A percentile compares a stretch with the other conserved stretches of the same genome.
Conservation (phyloP, 2,113 vertebrate genomes). For the Albula glossodonta region DNA sequence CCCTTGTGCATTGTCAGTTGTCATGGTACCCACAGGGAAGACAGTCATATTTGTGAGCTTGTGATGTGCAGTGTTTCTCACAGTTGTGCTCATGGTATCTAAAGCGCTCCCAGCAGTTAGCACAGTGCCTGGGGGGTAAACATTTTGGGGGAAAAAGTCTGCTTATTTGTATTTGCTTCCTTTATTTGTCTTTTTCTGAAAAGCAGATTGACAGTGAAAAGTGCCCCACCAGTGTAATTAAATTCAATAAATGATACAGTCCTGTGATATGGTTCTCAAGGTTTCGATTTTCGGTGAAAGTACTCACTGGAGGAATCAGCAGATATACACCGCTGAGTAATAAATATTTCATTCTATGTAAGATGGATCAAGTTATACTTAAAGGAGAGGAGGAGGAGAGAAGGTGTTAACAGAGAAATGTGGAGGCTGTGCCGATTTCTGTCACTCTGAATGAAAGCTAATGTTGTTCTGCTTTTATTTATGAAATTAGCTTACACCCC, state of each 20-base stretch:
- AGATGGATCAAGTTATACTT: conserved; percentile 43
- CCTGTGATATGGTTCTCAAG: conserved; percentile 41
- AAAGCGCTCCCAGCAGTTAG: neutral
- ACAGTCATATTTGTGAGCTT: neutral
- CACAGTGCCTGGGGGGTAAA: neutral
- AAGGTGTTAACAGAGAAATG: conserved; percentile 5
- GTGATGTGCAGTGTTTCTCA: neutral
- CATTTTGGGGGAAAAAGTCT: conserved; percentile 29
- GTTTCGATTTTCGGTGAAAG: conserved; percentile 51
- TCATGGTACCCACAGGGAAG: neutral
- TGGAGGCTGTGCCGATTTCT: neutral
- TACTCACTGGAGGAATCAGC: conserved; percentile 44
- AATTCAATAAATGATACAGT: conserved; percentile 56
- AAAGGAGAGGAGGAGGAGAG: conserved; percentile 28
- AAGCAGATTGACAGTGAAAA: conserved; percentile 42
- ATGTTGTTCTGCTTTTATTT: conserved; percentile 54
- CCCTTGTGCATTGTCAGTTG: neutral
- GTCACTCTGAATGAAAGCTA: conserved; percentile 35
- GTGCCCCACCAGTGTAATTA: conserved; percentile 29
- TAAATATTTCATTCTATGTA: conserved; percentile 61
- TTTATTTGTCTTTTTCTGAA: conserved; percentile 42
- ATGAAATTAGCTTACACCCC: conserved; percentile 56
- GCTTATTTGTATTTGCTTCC: conserved; percentile 31
- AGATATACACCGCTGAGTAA: conserved; percentile 52
- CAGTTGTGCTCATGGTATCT: neutral